A percentile compares a stretch with the other conserved stretches of the same genome.
Evolutionary conservation across 2,888 invertebrate genomes (phyloP).

Genomic region (Cephus pygmeus): DNA sequence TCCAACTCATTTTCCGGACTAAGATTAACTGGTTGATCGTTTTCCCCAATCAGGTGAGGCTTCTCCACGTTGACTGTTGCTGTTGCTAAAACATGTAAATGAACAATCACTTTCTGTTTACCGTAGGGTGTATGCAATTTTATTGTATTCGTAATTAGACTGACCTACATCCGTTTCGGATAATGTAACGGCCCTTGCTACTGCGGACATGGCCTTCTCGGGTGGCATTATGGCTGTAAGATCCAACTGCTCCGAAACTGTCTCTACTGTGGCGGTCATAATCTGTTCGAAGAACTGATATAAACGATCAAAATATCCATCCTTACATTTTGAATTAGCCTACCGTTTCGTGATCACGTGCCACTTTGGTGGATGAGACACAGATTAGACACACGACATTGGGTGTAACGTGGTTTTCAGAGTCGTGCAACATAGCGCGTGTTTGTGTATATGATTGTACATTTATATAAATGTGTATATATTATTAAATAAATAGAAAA

Average conservation of each 20-base stretch:
- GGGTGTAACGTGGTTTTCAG: slow-evolving; percentile 24
- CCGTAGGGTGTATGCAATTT: neutral
- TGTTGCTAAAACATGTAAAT: slow-evolving; percentile 66
- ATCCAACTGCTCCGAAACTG: slow-evolving; percentile 91
- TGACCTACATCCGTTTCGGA: slow-evolving; percentile 90
- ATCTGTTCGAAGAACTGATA: slow-evolving; percentile 75
- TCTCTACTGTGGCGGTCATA: slow-evolving; percentile 96
- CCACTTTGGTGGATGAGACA: slow-evolving; percentile 32
- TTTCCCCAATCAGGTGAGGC: slow-evolving; percentile 80
- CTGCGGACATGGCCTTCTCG: slow-evolving; percentile 80
- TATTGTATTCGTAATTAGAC: slow-evolving; percentile 20
- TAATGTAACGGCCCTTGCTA: slow-evolving; percentile 87
- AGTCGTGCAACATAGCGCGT: neutral
- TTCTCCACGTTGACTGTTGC: slow-evolving; percentile 81
- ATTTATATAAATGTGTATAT: slow-evolving; percentile 8
- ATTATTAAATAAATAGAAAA: slow-evolving; percentile 67
- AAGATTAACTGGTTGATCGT: slow-evolving; percentile 77
- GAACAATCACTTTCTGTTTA: slow-evolving; percentile 15
- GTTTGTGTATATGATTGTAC: slow-evolving; percentile 3
- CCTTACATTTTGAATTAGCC: slow-evolving; percentile 47
- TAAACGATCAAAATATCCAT: slow-evolving; percentile 60
- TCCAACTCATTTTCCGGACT: slow-evolving; percentile 81
- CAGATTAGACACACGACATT: slow-evolving; percentile 45
- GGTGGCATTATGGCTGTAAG: slow-evolving; percentile 87
- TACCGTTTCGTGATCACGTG: slow-evolving; percentile 50